phyloP scores from a whole-genome alignment of 2,113 vertebrate species.

The Psilopsiagon aurifrons region DNA sequence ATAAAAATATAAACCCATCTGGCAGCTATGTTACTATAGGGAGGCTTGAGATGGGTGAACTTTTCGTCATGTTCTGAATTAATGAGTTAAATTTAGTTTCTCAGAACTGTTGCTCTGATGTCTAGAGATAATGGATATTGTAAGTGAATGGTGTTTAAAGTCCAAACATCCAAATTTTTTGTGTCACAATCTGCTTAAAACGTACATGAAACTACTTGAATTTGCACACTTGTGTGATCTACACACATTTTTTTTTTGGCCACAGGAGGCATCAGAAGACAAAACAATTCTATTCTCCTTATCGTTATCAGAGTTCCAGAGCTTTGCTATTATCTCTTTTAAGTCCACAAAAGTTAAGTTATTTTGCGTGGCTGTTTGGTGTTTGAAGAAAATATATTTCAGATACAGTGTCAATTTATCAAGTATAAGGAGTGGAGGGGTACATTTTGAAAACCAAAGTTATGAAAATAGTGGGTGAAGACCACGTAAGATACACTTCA shows the following conservation, averaged over 20 bases:
- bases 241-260: neutral
- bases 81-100: neutral
- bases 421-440: neutral
- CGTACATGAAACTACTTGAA: neutral
- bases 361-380: neutral
- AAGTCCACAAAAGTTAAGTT: neutral
- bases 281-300: neutral
- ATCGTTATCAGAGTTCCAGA: neutral
- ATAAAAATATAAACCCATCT: neutral
- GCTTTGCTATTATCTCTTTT: neutral
- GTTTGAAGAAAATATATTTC: neutral
- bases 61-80: conserved; percentile 1
- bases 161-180: neutral
- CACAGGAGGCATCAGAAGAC: neutral
- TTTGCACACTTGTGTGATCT: neutral
- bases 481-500: neutral
- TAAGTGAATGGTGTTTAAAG: neutral
- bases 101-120: neutral
- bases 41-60: neutral
- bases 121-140: neutral
- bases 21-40: neutral
- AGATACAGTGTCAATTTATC: neutral
- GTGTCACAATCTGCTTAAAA: neutral
- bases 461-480: neutral
- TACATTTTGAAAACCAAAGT: neutral